A percentile compares a stretch with the other conserved stretches of the same genome.
These are phyloP conservation scores for Bombus pascuorum DNA, from an alignment of 1,140 invertebrate species.

Conservation along the genomic window DNA sequence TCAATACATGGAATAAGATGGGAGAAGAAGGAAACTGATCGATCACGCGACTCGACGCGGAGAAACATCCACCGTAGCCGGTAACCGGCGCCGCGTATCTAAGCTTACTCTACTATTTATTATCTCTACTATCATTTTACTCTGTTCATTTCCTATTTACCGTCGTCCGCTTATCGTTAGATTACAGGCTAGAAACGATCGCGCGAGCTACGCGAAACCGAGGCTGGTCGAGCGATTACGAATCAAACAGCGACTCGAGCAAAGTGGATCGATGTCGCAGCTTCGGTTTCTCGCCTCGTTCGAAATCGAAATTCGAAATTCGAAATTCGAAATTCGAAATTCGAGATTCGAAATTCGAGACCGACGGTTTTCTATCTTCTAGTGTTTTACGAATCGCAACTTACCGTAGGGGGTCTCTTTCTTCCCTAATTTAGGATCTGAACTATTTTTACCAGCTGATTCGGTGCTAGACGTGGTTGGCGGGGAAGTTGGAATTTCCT, in stretches of 20 bases:
- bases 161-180: background rate
- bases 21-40: background rate
- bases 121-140: too few relatives aligned
- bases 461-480: constrained; percentile 81
- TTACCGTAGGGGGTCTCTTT: constrained; percentile 95
- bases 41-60: background rate
- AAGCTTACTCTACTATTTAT: too few relatives aligned
- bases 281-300: background rate
- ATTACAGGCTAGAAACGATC: background rate
- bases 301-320: too few relatives aligned
- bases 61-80: background rate
- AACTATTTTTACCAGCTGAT: constrained; percentile 80
- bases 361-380: background rate
- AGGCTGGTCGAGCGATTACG: background rate
- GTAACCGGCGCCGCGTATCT: background rate
- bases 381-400: constrained; percentile 64
- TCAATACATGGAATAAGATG: too few relatives aligned
- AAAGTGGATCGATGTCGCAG: background rate
- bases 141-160: background rate
- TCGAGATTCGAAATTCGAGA: too few relatives aligned
- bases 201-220: background rate
- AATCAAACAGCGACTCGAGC: background rate
- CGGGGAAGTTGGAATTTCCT: constrained; percentile 85
- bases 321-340: too few relatives aligned
- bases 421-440: constrained; percentile 89